Evolutionary conservation across 2,888 invertebrate species (phyloP).

Genomic region (Ornithoptera priamus): DNA sequence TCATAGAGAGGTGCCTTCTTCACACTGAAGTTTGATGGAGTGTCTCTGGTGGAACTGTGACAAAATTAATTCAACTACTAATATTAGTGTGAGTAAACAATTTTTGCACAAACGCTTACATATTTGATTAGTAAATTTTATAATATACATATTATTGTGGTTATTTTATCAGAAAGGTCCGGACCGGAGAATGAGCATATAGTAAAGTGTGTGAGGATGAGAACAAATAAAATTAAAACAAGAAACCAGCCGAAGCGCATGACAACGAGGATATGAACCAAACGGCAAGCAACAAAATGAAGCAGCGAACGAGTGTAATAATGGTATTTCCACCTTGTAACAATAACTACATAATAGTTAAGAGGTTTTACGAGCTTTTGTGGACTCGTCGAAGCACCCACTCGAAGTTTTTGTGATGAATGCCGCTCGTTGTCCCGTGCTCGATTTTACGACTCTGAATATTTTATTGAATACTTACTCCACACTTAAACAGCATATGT

Average conservation of each 20-base stretch:
- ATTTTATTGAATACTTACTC: slow-evolving; percentile 76
- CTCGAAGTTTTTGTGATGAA: slow-evolving; percentile 72
- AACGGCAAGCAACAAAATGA: slow-evolving; percentile 37
- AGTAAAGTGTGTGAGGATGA: too few relatives aligned
- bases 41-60: too few relatives aligned
- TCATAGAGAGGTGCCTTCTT: too few relatives aligned
- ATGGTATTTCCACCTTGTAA: slow-evolving; percentile 79
- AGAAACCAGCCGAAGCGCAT: slow-evolving; percentile 31
- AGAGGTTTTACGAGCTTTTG: slow-evolving; percentile 80
- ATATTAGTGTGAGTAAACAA: too few relatives aligned
- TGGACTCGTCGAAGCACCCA: slow-evolving; percentile 76
- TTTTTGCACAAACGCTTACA: too few relatives aligned
- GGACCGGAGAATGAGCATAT: background rate
- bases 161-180: too few relatives aligned
- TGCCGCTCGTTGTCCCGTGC: slow-evolving; percentile 54
- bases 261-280: slow-evolving; percentile 29
- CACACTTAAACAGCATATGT: slow-evolving; percentile 52
- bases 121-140: too few relatives aligned
- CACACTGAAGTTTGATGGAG: too few relatives aligned
- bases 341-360: slow-evolving; percentile 80
- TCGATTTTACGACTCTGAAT: slow-evolving; percentile 61
- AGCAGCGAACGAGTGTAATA: slow-evolving; percentile 70
- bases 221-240: slow-evolving; percentile 9
- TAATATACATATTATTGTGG: too few relatives aligned
- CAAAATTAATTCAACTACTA: too few relatives aligned